phyloP scores from a whole-genome alignment of 2,888 invertebrate species.

The Belgica antarctica region DNA sequence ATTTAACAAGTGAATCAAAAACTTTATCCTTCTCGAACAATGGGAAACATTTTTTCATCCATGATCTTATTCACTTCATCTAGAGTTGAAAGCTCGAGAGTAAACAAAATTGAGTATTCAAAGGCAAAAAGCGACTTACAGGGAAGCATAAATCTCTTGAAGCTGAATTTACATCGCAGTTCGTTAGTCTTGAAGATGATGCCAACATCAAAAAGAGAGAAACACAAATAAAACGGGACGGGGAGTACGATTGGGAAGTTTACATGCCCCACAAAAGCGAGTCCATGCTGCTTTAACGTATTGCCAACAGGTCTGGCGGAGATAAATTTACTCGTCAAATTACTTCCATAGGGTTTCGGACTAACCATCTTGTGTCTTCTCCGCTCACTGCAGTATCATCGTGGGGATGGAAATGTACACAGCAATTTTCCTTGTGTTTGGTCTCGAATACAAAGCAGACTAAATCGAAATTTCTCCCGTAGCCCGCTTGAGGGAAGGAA shows the following conservation, averaged over 20 bases:
- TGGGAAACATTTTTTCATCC: slow-evolving; percentile 3
- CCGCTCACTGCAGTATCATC: too few species aligned
- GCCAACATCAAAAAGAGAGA: neutral
- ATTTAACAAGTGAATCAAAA: slow-evolving; percentile 8
- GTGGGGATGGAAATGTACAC: too few species aligned
- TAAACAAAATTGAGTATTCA: slow-evolving; percentile 8
- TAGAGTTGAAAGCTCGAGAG: neutral
- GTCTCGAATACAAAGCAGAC: neutral
- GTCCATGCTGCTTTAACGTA: slow-evolving; percentile 6
- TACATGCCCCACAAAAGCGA: neutral
- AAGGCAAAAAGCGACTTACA: slow-evolving; percentile 9
- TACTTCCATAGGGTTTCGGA: slow-evolving; percentile 21
- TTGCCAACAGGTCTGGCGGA: slow-evolving; percentile 14
- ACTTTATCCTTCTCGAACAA: neutral
- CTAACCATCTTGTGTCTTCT: neutral
- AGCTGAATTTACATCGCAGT: neutral
- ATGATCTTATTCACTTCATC: neutral
- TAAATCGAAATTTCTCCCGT: too few species aligned
- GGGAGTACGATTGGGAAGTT: too few species aligned
- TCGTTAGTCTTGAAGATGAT: slow-evolving; percentile 16
- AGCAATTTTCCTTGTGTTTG: neutral
- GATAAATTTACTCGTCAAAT: slow-evolving; percentile 38
- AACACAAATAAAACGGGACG: neutral
- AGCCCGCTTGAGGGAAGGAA: neutral
- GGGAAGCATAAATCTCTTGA: slow-evolving; percentile 16